Evolutionary conservation across 2,113 vertebrate species (phyloP).

Genomic region (Indicator maculatus): DNA sequence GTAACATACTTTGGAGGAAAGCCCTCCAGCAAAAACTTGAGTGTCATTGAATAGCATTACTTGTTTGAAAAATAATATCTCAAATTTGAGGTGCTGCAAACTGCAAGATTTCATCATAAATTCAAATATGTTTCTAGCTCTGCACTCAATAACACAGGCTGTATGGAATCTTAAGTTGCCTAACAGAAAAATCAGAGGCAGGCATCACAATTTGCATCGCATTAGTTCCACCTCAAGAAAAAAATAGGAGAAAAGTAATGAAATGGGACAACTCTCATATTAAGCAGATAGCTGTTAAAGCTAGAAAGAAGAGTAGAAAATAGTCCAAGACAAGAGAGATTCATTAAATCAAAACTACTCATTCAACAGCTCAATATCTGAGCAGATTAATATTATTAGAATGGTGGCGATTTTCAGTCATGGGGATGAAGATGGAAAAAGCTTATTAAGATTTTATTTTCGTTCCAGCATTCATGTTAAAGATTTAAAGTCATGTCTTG

Average conservation of each 20-base stretch:
- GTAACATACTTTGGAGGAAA: neutral
- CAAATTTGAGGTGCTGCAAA: neutral
- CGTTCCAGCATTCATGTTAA: slow-evolving; percentile 11
- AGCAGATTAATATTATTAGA: slow-evolving; percentile 67
- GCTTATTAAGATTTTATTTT: neutral
- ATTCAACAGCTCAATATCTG: slow-evolving; percentile 70
- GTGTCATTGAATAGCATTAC: slow-evolving; percentile 9
- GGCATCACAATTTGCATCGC: slow-evolving; percentile 61
- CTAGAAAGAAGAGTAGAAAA: slow-evolving; percentile 73
- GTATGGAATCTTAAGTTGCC: slow-evolving; percentile 36
- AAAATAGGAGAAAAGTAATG: slow-evolving; percentile 75
- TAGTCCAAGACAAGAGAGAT: slow-evolving; percentile 68
- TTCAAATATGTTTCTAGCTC: slow-evolving; percentile 52
- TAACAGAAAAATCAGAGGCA: slow-evolving; percentile 72
- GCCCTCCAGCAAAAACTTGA: neutral
- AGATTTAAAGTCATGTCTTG: slow-evolving; percentile 49
- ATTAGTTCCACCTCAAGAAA: slow-evolving; percentile 75
- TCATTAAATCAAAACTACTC: slow-evolving; percentile 75
- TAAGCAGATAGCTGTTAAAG: slow-evolving; percentile 74
- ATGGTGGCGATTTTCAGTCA: slow-evolving; percentile 69
- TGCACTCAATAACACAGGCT: slow-evolving; percentile 22
- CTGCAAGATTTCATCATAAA: slow-evolving; percentile 44
- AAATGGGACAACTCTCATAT: slow-evolving; percentile 72
- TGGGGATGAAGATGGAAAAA: slow-evolving; percentile 53
- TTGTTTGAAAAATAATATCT: neutral